Conservation (phyloP, 2,113 vertebrate species). For the Paratilapia polleni region DNA sequence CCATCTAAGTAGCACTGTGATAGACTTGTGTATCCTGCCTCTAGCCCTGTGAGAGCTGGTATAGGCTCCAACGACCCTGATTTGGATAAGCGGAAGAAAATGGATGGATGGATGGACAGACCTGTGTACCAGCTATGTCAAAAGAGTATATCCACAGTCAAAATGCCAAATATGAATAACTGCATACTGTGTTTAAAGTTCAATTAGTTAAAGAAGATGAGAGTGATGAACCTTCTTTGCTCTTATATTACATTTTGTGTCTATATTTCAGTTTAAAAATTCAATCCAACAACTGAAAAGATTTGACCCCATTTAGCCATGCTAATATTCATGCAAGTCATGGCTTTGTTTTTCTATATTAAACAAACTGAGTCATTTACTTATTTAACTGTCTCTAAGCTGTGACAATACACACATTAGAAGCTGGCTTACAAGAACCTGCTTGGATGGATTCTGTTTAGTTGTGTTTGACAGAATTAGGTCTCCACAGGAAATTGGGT, state of each 20-base stretch:
- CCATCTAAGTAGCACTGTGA: background rate
- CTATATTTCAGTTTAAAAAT: background rate
- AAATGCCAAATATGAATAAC: accelerated
- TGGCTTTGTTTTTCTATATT: background rate
- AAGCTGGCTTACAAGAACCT: conserved; percentile 26
- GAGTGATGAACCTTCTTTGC: background rate
- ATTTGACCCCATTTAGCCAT: background rate
- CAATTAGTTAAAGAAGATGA: background rate
- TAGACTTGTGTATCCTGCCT: background rate
- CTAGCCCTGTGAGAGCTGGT: background rate
- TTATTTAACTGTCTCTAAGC: background rate
- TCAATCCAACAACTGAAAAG: background rate
- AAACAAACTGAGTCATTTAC: background rate
- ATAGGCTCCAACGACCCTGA: accelerated
- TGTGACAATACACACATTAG: conserved; percentile 23
- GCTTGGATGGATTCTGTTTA: conserved; percentile 59
- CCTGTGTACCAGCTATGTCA: background rate
- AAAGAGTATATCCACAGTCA: background rate
- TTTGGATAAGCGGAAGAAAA: background rate
- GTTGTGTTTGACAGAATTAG: conserved; percentile 78
- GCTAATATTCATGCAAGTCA: background rate
- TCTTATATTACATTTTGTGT: background rate
- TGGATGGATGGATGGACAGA: accelerated
- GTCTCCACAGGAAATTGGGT: conserved; percentile 74
- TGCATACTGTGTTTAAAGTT: background rate